A percentile compares a stretch with the other conserved stretches of the same genome.
Conservation (phyloP, 2,113 vertebrate genomes). For the Tenebrosternarchus preto region DNA sequence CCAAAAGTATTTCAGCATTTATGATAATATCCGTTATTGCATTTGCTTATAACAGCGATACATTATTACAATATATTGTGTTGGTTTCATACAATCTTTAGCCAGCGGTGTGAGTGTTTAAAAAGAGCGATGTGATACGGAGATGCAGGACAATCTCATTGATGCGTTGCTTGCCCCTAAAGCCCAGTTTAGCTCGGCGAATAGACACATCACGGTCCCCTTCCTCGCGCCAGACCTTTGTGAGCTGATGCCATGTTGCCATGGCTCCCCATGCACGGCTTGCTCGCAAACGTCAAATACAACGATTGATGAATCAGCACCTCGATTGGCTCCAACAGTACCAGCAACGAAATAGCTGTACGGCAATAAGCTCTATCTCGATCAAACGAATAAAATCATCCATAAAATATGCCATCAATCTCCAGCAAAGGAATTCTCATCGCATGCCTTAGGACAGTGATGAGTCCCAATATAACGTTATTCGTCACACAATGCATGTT, state of each 20-base stretch:
- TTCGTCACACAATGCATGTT: neutral
- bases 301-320: slow-evolving; percentile 76
- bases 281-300: slow-evolving; percentile 58
- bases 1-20: no score
- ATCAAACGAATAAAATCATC: neutral
- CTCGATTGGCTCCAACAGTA: slow-evolving; percentile 34
- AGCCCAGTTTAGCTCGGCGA: neutral
- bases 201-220: neutral
- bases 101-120: neutral
- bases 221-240: no score
- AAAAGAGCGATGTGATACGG: neutral
- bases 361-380: neutral
- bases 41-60: neutral
- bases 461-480: neutral
- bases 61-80: neutral
- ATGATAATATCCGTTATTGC: no score
- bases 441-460: neutral
- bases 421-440: neutral
- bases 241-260: slow-evolving; percentile 64
- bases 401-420: neutral
- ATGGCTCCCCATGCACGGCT: slow-evolving; percentile 69
- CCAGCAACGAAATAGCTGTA: neutral
- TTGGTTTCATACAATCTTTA: neutral
- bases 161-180: neutral
- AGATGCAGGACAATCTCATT: no score